phyloP scores from a whole-genome alignment of 2,888 invertebrate genomes.

The Meiosimyza decipiens region DNA sequence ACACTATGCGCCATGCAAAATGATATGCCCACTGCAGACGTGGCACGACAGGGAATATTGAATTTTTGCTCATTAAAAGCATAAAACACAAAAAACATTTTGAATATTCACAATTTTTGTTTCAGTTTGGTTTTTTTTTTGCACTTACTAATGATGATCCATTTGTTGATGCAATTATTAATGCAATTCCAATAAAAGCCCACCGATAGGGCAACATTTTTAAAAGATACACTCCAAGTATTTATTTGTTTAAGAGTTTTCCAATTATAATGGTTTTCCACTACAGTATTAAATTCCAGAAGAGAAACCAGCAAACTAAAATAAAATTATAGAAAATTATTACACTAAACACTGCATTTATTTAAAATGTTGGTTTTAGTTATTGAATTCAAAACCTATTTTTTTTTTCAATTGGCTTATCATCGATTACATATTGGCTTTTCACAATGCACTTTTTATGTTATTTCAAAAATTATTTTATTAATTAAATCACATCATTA shows the following conservation, averaged over 20 bases:
- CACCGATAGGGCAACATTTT: constrained; percentile 63
- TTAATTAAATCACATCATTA: not conserved
- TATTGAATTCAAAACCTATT: not conserved
- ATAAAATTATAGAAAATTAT: constrained; percentile 48
- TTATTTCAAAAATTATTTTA: not conserved
- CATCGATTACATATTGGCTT: not conserved
- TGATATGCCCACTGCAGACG: too few species aligned
- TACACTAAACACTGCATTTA: constrained; percentile 33
- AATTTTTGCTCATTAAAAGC: too few species aligned
- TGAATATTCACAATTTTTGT: too few species aligned
- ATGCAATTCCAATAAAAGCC: constrained; percentile 58
- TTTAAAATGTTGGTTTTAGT: not conserved
- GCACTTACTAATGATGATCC: constrained; percentile 62
- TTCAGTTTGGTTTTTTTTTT: not conserved
- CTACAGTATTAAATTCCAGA: constrained; percentile 39
- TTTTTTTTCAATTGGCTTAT: constrained; percentile 16
- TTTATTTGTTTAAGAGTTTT: too few species aligned
- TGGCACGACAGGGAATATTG: too few species aligned
- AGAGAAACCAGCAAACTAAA: constrained; percentile 56
- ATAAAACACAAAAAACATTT: too few species aligned
- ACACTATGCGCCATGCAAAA: too few species aligned
- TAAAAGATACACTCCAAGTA: constrained; percentile 21
- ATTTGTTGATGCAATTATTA: constrained; percentile 55
- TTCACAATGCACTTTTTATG: not conserved
- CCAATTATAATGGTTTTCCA: too few species aligned